These are phyloP conservation scores for Lagria hirta DNA, from an alignment of 2,888 invertebrate species.

Conservation along the genomic window DNA sequence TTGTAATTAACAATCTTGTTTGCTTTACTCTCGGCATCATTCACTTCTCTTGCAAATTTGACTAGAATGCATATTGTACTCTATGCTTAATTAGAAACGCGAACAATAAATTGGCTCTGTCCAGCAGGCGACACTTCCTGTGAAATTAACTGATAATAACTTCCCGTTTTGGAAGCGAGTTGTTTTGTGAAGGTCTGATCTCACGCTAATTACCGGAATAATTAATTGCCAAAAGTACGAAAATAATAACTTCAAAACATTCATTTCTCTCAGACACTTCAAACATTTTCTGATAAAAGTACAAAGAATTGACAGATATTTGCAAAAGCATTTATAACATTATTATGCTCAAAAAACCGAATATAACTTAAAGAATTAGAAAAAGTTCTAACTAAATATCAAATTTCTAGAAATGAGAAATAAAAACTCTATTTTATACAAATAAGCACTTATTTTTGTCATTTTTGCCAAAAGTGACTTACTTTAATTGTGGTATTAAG, in stretches of 20 bases:
- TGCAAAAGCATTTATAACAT: too few species aligned
- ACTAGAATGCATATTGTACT: conserved; percentile 35
- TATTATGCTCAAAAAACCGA: too few species aligned
- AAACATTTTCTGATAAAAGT: too few species aligned
- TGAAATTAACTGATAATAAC: conserved; percentile 48
- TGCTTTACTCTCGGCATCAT: conserved; percentile 15
- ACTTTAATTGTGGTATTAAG: too few species aligned
- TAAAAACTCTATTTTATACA: too few species aligned
- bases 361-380: too few species aligned
- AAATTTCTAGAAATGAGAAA: too few species aligned
- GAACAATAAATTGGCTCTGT: conserved; percentile 42
- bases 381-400: too few species aligned
- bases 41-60: conserved; percentile 26
- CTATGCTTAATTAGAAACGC: conserved; percentile 39
- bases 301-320: too few species aligned
- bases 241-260: conserved; percentile 5
- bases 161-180: conserved; percentile 37
- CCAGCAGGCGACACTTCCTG: conserved; percentile 39
- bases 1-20: conserved; percentile 38
- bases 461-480: too few species aligned
- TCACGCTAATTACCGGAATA: conserved; percentile 37
- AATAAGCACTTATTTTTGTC: too few species aligned
- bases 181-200: conserved; percentile 40
- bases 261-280: conserved; percentile 1
- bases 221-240: conserved; percentile 16